Conservation (phyloP, 1,140 invertebrate species). For the Drosophila nigromelanica region DNA sequence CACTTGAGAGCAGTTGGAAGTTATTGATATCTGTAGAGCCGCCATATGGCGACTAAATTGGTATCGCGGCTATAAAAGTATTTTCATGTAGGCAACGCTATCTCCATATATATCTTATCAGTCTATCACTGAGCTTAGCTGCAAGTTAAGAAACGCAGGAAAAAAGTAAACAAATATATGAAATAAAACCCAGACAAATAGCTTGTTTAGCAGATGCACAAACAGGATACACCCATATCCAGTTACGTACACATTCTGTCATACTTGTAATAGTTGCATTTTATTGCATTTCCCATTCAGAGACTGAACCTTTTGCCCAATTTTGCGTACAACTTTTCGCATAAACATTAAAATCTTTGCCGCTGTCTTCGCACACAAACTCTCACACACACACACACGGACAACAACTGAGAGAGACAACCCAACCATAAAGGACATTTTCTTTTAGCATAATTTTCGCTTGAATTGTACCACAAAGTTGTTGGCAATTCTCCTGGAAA, state of each 20-base stretch:
- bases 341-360: slow-evolving; percentile 73
- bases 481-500: slow-evolving; percentile 67
- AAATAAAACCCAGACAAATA: slow-evolving; percentile 1
- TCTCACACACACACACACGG: slow-evolving; percentile 17
- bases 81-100: slow-evolving; percentile 58
- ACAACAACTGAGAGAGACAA: slow-evolving; percentile 5
- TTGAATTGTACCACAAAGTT: slow-evolving; percentile 68
- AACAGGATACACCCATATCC: slow-evolving; percentile 6
- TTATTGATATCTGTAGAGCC: slow-evolving; percentile 59
- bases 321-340: slow-evolving; percentile 67
- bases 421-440: slow-evolving; percentile 63
- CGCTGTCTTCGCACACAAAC: slow-evolving; percentile 13
- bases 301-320: slow-evolving; percentile 53
- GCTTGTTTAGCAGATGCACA: slow-evolving; percentile 13
- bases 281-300: slow-evolving; percentile 15
- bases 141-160: slow-evolving; percentile 21
- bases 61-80: slow-evolving; percentile 65
- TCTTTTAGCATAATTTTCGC: slow-evolving; percentile 79
- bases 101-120: slow-evolving; percentile 34
- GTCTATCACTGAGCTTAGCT: slow-evolving; percentile 14
- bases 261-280: slow-evolving; percentile 21
- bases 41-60: slow-evolving; percentile 67
- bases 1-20: slow-evolving; percentile 67
- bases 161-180: not conserved
- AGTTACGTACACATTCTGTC: not conserved